These are phyloP conservation scores for Brienomyrus brachyistius DNA, from an alignment of 2,113 vertebrate genomes.

Conservation along the genomic window DNA sequence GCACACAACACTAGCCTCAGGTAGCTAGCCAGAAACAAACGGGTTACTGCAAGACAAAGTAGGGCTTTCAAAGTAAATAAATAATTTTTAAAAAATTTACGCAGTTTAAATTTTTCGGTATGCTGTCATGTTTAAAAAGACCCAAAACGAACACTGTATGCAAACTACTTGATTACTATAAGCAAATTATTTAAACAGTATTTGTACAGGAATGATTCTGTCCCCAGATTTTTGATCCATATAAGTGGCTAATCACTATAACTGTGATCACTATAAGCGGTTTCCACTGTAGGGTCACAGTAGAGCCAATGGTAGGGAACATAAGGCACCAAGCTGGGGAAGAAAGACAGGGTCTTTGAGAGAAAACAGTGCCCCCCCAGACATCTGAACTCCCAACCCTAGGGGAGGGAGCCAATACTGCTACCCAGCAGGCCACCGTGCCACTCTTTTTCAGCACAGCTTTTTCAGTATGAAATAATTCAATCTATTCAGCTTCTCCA, in stretches of 20 bases:
- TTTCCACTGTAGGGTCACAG: not conserved
- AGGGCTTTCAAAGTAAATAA: not conserved
- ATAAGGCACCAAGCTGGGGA: not conserved
- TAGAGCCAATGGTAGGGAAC: not conserved
- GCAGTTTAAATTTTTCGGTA: too few species aligned
- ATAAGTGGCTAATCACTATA: too few species aligned
- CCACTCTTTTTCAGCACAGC: too few species aligned
- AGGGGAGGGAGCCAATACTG: not conserved
- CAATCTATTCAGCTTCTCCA: not conserved
- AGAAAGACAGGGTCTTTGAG: not conserved
- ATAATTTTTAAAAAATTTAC: not conserved
- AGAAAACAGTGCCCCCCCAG: not conserved
- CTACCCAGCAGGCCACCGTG: not conserved
- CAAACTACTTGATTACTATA: too few species aligned
- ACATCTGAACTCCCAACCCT: not conserved
- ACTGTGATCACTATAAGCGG: not conserved
- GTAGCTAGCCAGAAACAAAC: too few species aligned
- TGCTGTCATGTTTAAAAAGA: too few species aligned
- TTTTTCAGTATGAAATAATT: not conserved
- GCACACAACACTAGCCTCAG: too few species aligned
- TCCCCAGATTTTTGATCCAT: too few species aligned
- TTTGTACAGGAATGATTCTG: too few species aligned
- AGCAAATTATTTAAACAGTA: too few species aligned
- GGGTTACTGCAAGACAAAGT: not conserved
- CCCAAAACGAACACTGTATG: too few species aligned